A percentile compares a stretch with the other conserved stretches of the same genome.
Conservation (phyloP, 2,113 vertebrate genomes). For the Takifugu flavidus region DNA sequence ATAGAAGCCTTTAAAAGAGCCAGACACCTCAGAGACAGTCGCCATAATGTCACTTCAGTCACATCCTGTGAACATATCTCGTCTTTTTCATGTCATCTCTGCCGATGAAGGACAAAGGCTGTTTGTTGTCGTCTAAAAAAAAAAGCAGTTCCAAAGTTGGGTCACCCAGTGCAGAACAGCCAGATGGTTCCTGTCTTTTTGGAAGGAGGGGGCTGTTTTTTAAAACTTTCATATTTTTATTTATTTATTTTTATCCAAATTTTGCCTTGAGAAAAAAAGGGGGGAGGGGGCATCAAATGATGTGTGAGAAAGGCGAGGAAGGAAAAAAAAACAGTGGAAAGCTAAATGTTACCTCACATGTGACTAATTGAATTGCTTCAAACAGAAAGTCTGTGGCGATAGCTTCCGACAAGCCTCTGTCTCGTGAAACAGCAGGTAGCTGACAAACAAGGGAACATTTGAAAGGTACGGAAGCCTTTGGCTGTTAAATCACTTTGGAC, state of each 20-base stretch:
- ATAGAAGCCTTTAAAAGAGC: conserved; percentile 58
- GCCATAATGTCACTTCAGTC: conserved; percentile 59
- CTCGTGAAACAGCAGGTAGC: conserved; percentile 79
- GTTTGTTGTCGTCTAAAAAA: conserved; percentile 58
- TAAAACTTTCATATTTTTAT: conserved; percentile 48
- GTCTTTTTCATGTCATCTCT: conserved; percentile 59
- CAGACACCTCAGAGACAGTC: conserved; percentile 52
- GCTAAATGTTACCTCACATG: conserved; percentile 67
- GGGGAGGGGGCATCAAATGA: conserved; percentile 45
- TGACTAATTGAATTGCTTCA: conserved; percentile 76
- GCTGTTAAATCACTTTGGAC: conserved; percentile 75
- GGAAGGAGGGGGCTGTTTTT: conserved; percentile 15
- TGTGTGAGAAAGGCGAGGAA: conserved; percentile 24
- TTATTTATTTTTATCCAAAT: conserved; percentile 42
- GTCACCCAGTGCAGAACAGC: conserved; percentile 45
- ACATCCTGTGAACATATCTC: conserved; percentile 45
- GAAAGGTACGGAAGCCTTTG: conserved; percentile 73
- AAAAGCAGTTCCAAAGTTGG: conserved; percentile 55
- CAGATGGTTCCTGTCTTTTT: conserved; percentile 59
- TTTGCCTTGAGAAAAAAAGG: conserved; percentile 34
- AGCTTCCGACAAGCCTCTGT: conserved; percentile 72
- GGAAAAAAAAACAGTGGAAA: conserved; percentile 49
- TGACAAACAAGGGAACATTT: conserved; percentile 73
- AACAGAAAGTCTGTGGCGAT: conserved; percentile 67
- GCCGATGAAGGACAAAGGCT: conserved; percentile 67